Evolutionary conservation across 2,113 vertebrate species (phyloP), one percentile per base, ranked within the genome.

Genomic region (Otocyon megalotis): DNA sequence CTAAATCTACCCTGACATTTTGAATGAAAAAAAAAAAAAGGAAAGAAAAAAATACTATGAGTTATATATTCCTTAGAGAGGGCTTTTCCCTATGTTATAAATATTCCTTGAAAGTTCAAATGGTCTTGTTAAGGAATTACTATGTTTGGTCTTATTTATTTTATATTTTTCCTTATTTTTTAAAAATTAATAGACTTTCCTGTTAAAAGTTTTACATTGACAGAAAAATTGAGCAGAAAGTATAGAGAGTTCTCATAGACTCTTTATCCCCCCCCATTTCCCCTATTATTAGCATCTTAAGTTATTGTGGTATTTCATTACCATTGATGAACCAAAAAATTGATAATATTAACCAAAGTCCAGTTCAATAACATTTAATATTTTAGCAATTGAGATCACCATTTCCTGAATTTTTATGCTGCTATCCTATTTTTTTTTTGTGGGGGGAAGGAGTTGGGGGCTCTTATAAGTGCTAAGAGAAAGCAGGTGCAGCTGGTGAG

Each of bases 1-100:
- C n/a, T 67, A 90, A 95, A 32, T 82, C 63, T 71, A 50, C 50
- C 35, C 14, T 71, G 48, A 76, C 58, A 92, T 96, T 94, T 76
- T 76, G 22, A 93, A 84, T 90, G 8, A 63, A 82, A 88, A 86
- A 74, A 56, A 63, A 67, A 65, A 16, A n/a, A n/a, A n/a, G n/a
- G 72, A 81, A 93, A 77, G 32, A 58, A 93, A 93, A 80, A 67
- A 81, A 76, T 80, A 58, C 22, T 88, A 53, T 63, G 71, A n/a
- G n/a, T 62, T 63, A 63, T 19, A 0, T 58, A 76, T 88, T 96
- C 22, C 22, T 60, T 93, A 35, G 2, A 80, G 14, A 53, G 32
- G 48, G 1, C 2, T 54, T 86, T 77, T 81, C 35, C 28, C 79
- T 67, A 43, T 88, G 10, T 77, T 63, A 56, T 17, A 37, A 93